Base-by-base conservation (phyloP, 64 coral and sea anemone species). In the Actinia equina region DNA sequence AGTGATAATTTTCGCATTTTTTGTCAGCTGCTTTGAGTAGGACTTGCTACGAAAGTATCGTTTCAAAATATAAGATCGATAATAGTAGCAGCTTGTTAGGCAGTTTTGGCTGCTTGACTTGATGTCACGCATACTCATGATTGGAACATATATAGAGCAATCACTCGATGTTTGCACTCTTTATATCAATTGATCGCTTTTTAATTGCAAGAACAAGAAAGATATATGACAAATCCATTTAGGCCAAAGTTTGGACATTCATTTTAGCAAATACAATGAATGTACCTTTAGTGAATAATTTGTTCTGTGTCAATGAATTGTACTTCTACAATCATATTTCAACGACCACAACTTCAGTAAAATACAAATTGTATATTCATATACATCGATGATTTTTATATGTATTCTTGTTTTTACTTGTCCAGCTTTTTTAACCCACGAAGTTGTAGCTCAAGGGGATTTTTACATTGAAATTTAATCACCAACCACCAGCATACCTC, bases 91-190 rank as follows among this genome's bases (percentile, higher is more conserved):
- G 9, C 3, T 49, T 56, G 54, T 1, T 2, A n/a, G n/a, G n/a
- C n/a, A n/a, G 5, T 4, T 11, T 56, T 56, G n/a, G n/a, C n/a
- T n/a, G n/a, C n/a, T n/a, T n/a, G n/a, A 23, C 14, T 51, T 12
- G 19, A 52, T 80, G 81, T 76, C 44, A 53, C 70, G 81, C 62
- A 65, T 65, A n/a, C n/a, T n/a, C n/a, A n/a, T n/a, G n/a, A 23
- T 71, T n/a, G n/a, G n/a, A n/a, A n/a, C 80, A 74, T 37, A 37
- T 37, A 5, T 7, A 26, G 26, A 14, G 41, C 10, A 74, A n/a
- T n/a, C 22, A 30, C 25, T 26, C 45, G 7, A 74, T 74, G 27
- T 74, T 74, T 74, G 25, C 69, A 30, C 41, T 74, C 25, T 13
- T 13, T 37, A 8, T 13, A 30, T 74, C 69, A 3, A 14, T 37